A percentile compares a stretch with the other conserved stretches of the same genome.
phyloP scores from a whole-genome alignment of 2,113 vertebrate species.

The Sphyrna mokarran region DNA sequence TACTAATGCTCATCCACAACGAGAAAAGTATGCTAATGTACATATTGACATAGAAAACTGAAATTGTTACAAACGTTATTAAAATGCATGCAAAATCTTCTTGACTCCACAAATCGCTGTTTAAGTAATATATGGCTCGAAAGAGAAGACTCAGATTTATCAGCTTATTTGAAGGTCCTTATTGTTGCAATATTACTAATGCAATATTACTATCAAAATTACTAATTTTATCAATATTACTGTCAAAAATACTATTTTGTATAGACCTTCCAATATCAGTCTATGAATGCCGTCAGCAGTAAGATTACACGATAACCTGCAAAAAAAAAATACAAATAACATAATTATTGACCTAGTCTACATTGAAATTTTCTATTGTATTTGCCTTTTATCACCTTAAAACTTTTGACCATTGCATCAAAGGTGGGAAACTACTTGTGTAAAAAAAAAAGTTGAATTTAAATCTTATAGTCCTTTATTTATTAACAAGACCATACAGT shows the following conservation, averaged over 20 bases:
- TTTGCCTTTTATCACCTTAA: background rate
- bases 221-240: background rate
- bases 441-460: background rate
- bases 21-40: background rate
- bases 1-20: background rate
- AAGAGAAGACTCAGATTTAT: conserved; percentile 11
- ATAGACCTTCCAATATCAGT: background rate
- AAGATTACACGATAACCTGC: background rate
- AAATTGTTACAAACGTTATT: background rate
- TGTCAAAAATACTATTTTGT: background rate
- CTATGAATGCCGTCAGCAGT: background rate
- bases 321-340: background rate
- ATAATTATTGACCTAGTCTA: background rate
- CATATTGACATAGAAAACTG: background rate
- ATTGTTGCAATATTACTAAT: background rate
- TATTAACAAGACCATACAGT: too few relatives aligned
- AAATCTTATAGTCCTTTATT: background rate
- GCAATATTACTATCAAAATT: conserved; percentile 1
- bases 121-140: background rate
- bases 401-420: background rate
- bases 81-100: background rate
- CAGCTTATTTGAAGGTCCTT: background rate
- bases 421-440: background rate
- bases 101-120: background rate
- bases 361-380: background rate